These are phyloP conservation scores for Gobiocypris rarus DNA, from an alignment of 2,113 vertebrate genomes.

Conservation along the genomic window DNA sequence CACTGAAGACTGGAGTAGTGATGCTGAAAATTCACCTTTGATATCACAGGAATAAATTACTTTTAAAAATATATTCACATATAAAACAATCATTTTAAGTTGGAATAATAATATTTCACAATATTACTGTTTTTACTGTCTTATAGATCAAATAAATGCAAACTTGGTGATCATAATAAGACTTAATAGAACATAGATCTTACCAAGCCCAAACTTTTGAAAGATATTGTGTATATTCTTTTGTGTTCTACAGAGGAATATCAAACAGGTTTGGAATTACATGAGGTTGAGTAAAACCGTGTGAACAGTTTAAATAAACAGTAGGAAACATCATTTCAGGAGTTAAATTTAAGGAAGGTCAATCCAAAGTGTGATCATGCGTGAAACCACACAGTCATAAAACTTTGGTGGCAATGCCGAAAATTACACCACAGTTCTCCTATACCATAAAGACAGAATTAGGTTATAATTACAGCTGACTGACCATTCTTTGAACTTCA, in stretches of 20 bases:
- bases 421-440: constrained; percentile 39
- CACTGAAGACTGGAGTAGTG: background rate
- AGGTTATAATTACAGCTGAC: constrained; percentile 51
- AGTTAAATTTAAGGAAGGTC: background rate
- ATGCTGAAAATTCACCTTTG: background rate
- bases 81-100: background rate
- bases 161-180: background rate
- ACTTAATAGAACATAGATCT: background rate
- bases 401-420: constrained; percentile 21
- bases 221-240: background rate
- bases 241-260: background rate
- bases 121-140: background rate
- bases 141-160: background rate
- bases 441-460: constrained; percentile 37
- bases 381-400: constrained; percentile 43
- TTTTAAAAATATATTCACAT: too few relatives aligned
- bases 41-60: background rate
- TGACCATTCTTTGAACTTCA: constrained; percentile 57
- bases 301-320: background rate
- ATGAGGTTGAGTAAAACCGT: background rate
- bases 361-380: constrained; percentile 33
- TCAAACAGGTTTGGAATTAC: background rate
- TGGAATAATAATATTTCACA: background rate
- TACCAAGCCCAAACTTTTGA: background rate
- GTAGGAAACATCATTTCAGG: constrained; percentile 14